Evolutionary conservation across 1,140 invertebrate species (phyloP), one percentile per base, ranked within the genome.

Genomic region (Lepeophtheirus salmonis): DNA sequence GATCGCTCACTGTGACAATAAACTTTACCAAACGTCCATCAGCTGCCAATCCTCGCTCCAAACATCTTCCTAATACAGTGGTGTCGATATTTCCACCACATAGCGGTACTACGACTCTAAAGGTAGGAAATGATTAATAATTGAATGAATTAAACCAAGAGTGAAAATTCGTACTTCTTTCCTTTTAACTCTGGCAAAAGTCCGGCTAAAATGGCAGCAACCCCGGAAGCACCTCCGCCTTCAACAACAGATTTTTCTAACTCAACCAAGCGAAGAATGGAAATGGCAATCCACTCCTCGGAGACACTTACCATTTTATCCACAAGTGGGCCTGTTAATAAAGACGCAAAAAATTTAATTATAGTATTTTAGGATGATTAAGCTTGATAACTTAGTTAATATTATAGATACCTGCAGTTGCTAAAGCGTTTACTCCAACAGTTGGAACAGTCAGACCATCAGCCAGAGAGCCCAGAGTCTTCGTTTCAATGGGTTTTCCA

Each of bases 41-140:
- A 0, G 82, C 85, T 1, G 87, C 87, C 66, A 95, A 72, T 18
- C 88, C 89, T 53, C 89, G 75, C 67, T 95, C 90, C 59, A 95
- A 73, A 53, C 86, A 87, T 22, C 89, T 74, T 89, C 87, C 87
- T 50, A 95, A 75, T 0, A 90, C 81, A 0, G 87, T 90, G 2
- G 87, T 89, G 67, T 94, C 89, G 56, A 95, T 94, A 72, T 95
- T 95, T 21, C 90, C 89, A 1, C 90, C 90, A 68, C 84, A 86
- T 0, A 92, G 68, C 24, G 84, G 76, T 23, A 86, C 73, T 0
- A 89, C 87, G 10, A 94, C 84, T 67, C 85, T 86, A 64, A 21
- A 69, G 65, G 21, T n/a, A n/a, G n/a, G 41, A 49, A 0, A 52
- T 52, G 14, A 6, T 52, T 52, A 41, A 41, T 41, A n/a, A 41